Percentiles rank a stretch among this genome's conserved stretches.
Evolutionary conservation across 1,140 invertebrate genomes (phyloP).

Genomic region (Sitobion miscanthi): DNA sequence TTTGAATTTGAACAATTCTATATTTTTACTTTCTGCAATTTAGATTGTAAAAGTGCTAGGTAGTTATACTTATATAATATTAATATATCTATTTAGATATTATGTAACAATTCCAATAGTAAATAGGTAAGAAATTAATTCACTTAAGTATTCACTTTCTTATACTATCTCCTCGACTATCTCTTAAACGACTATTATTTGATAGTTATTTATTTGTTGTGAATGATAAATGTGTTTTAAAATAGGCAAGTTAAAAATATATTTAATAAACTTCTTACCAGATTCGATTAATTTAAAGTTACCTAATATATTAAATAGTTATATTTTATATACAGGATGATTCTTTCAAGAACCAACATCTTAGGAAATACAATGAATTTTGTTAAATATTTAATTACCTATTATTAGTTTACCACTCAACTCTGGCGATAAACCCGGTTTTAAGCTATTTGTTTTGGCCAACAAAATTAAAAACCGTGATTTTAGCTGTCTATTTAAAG

Average conservation of each 20-base stretch:
- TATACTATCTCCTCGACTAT: not conserved
- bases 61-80: too few relatives aligned
- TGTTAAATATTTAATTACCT: too few relatives aligned
- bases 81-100: not conserved
- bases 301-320: too few relatives aligned
- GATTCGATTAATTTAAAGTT: not conserved
- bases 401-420: too few relatives aligned
- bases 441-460: not conserved
- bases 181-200: too few relatives aligned
- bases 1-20: not conserved
- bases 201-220: not conserved
- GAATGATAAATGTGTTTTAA: not conserved
- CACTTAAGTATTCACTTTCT: not conserved
- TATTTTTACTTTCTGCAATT: not conserved
- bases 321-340: not conserved
- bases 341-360: not conserved
- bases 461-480: not conserved
- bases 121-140: not conserved
- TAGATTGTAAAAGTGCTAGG: not conserved
- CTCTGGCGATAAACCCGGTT: not conserved
- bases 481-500: not conserved
- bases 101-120: not conserved
- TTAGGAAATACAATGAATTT: not conserved
- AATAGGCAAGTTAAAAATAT: too few relatives aligned
- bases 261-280: not conserved